Evolutionary conservation across 2,113 vertebrate species (phyloP), one percentile per base, ranked within the genome.

Genomic region (Heterotilapia buettikoferi): DNA sequence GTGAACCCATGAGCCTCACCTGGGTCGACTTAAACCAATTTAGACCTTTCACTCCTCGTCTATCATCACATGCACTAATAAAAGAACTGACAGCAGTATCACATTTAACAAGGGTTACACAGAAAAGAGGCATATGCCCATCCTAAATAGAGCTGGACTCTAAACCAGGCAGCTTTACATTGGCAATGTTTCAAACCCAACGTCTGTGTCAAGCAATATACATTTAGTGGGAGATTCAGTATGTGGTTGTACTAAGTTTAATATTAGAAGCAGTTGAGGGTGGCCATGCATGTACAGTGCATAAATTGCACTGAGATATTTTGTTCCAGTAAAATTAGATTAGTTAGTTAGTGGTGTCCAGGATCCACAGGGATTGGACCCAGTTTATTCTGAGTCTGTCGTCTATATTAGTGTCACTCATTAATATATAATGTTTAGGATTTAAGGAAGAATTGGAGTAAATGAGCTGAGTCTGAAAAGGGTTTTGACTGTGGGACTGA

Each of bases 361-460:
- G 78, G 93, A 83, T 82, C 84, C 84, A 38, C 82, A 31, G 29
- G 59, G 80, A 88, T 82, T 86, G 61, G 76, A 54, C 33, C 61
- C 86, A 83, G 82, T 93, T 89, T 94, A 89, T 86, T 91, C 14
- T 43, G 53, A 45, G 36, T 76, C 82, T 29, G 78, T 92, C 38
- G 47, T 85, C 66, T 59, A 63, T 85, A 47, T 66, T 36, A 43
- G 73, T 84, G 73, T 82, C 45, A 66, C 82, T 81, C 14, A 43
- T 85, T 43, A 8, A 19, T 4, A 80, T 83, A 56, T 85, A 73
- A 79, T 87, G 29, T 85, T 86, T 82, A 79, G 21, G 9, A 84
- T 63, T 50, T 24, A 8, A 85, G 73, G 40, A 31, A 71, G 13
- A 83, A 80, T 80, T 52, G 53, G n/a, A 80, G 24, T 16, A 0